Base-by-base conservation (phyloP, 2,888 invertebrate species). In the Pachydiplax longipennis region DNA sequence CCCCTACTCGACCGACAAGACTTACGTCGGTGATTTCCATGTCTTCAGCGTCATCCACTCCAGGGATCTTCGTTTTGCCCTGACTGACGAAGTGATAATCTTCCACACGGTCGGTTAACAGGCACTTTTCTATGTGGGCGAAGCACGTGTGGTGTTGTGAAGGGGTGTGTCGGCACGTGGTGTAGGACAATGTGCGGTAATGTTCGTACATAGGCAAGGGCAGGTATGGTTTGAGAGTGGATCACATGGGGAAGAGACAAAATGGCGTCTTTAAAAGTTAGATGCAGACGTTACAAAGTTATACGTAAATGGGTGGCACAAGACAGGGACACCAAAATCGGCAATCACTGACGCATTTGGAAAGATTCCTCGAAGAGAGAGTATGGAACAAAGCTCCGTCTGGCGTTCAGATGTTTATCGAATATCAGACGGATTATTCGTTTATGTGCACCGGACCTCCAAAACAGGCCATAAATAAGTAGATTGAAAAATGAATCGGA, bases 51-150 rank as follows among this genome's bases (percentile, higher is more conserved):
- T 99, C 99, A 96, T 99, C 98, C 95, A 99, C 97, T 94, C 97
- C 97, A 94, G 98, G 98, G 94, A 99, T 98, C 95, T 97, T 96
- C 94, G 97, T 97, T 96, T 97, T 98, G 95, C 99, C 99, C 96
- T 98, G 98, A 95, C 97, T 97, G 95, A 98, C 97, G 95, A 96
- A 97, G 94, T 96, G 96, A 96, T 98, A 99, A 95, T 97, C 97
- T 94, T 96, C 96, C 94, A 98, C 96, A 95, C 97, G 97, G 95
- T 97, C 96, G 94, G 96, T 96, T 95, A 98, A 96, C 95, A 97
- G 95, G 95, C 97, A 96, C 95, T 96, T 95, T 94, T 98, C 98
- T 98, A 96, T 93, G 94, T 94, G 92, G 92, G 44, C n/a, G 91
- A 93, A 93, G 92, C 65, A 37, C 61, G 61, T 31, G 35, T 10